Conservation (phyloP, 2,888 invertebrate species). For the Parasteatoda lunata region DNA sequence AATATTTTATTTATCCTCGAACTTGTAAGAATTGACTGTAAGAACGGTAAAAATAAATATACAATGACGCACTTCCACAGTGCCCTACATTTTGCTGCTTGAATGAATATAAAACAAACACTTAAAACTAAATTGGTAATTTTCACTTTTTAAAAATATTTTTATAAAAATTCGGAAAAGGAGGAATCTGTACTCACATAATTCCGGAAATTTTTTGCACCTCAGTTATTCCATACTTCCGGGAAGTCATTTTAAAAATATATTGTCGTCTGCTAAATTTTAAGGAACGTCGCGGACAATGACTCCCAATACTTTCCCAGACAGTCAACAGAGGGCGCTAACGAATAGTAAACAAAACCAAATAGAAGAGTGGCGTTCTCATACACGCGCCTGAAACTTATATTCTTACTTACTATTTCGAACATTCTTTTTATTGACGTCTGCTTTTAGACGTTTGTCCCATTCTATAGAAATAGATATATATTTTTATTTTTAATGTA, state of each 20-base stretch:
- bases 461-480: neutral
- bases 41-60: neutral
- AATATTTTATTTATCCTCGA: too few relatives aligned
- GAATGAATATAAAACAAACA: neutral
- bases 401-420: too few relatives aligned
- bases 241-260: conserved; percentile 54
- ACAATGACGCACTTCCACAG: conserved; percentile 48
- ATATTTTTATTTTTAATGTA: too few relatives aligned
- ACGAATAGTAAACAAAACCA: conserved; percentile 32
- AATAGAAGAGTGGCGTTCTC: conserved; percentile 26
- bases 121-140: neutral
- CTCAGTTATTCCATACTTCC: conserved; percentile 33
- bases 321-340: conserved; percentile 48
- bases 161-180: neutral
- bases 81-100: conserved; percentile 39
- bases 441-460: neutral
- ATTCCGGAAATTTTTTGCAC: conserved; percentile 36
- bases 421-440: conserved; percentile 15
- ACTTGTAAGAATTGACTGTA: too few relatives aligned
- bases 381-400: neutral
- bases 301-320: conserved; percentile 38
- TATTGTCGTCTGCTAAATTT: conserved; percentile 27
- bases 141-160: neutral
- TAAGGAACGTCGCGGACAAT: conserved; percentile 39
- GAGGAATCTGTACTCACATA: conserved; percentile 31